These are phyloP conservation scores for Crotalus helleri DNA, from an alignment of 2,113 vertebrate genomes.

Conservation along the genomic window DNA sequence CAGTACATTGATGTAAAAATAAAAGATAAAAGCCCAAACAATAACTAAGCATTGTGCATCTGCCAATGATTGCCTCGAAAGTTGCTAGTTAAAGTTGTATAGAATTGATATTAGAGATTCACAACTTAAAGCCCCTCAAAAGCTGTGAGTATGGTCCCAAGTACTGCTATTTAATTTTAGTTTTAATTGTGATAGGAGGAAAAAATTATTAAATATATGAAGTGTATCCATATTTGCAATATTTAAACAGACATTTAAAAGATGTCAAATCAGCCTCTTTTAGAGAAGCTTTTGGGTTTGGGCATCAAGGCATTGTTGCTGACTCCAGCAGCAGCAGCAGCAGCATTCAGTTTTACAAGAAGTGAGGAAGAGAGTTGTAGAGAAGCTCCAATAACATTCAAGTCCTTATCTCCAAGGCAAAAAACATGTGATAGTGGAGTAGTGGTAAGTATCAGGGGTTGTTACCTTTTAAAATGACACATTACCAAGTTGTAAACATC, in stretches of 20 bases:
- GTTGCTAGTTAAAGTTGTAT: not conserved
- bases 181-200: not conserved
- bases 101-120: not conserved
- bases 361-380: not conserved
- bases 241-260: not conserved
- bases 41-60: not conserved
- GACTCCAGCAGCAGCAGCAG: not conserved
- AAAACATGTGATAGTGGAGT: not conserved
- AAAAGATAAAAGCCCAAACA: not conserved
- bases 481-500: slow-evolving; percentile 14
- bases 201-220: not conserved
- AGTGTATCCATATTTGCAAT: not conserved
- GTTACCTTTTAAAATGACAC: slow-evolving; percentile 18
- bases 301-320: not conserved
- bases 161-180: not conserved
- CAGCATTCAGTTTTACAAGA: not conserved
- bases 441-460: not conserved
- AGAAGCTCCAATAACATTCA: not conserved
- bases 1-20: not conserved
- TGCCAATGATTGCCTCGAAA: not conserved
- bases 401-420: not conserved
- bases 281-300: not conserved
- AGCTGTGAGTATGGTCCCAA: not conserved
- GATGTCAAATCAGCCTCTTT: not conserved
- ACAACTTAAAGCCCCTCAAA: not conserved